A percentile compares a stretch with the other conserved stretches of the same genome.
Evolutionary conservation across 30 jellyfish, hydroid and myxozoan species (phyloP).

Genomic region (Hydractinia symbiolongicarpus): DNA sequence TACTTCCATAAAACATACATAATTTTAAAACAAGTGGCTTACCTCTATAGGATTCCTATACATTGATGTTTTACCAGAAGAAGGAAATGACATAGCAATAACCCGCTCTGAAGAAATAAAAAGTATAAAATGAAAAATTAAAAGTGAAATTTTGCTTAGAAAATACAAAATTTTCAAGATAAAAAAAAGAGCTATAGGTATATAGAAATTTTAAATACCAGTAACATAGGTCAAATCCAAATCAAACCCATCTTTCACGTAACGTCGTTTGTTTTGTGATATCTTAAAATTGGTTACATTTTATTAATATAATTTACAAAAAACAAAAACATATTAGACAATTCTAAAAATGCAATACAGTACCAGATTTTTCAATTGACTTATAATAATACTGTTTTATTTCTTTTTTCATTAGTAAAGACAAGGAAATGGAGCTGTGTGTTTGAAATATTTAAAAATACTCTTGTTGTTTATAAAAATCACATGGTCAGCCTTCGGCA

Average conservation of each 20-base stretch:
- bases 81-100: slow-evolving; percentile 98
- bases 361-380: neutral
- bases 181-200: neutral
- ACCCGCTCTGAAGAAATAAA: slow-evolving; percentile 63
- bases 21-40: slow-evolving; percentile 6
- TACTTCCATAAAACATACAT: neutral
- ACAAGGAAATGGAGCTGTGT: too few species aligned
- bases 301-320: neutral
- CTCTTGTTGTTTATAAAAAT: too few species aligned
- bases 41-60: slow-evolving; percentile 92
- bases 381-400: too few species aligned
- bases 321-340: neutral
- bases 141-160: neutral
- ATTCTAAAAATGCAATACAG: neutral
- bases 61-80: slow-evolving; percentile 98
- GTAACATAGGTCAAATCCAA: slow-evolving; percentile 86
- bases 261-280: slow-evolving; percentile 89
- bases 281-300: slow-evolving; percentile 31
- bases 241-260: slow-evolving; percentile 93
- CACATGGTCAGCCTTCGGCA: too few species aligned
- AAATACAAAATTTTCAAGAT: neutral
- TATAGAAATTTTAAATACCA: slow-evolving; percentile 31
- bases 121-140: neutral
- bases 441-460: too few species aligned
- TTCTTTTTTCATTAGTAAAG: too few species aligned